phyloP scores from a whole-genome alignment of 2,888 invertebrate genomes.

The Acleris emargana region DNA sequence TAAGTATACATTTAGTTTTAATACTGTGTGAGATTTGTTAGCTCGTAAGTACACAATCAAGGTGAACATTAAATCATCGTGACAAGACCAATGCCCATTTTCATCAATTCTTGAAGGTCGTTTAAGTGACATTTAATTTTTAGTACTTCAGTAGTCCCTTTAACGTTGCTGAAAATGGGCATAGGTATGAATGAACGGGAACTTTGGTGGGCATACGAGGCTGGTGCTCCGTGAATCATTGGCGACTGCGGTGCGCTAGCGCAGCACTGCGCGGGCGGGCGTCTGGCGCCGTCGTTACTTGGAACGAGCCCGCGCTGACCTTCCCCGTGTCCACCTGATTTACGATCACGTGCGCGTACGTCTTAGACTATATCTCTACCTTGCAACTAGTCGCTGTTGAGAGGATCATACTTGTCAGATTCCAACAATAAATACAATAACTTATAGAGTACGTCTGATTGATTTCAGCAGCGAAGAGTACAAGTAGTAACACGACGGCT shows the following conservation, averaged over 20 bases:
- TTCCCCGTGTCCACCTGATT: slow-evolving; percentile 67
- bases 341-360: slow-evolving; percentile 65
- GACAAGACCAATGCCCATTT: too few species aligned
- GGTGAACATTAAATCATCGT: slow-evolving; percentile 19
- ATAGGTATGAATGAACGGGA: slow-evolving; percentile 28
- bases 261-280: slow-evolving; percentile 46
- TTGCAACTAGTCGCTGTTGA: slow-evolving; percentile 80
- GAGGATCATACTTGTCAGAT: slow-evolving; percentile 58
- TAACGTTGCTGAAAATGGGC: too few species aligned
- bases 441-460: slow-evolving; percentile 58
- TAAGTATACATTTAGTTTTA: too few species aligned
- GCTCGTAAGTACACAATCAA: slow-evolving; percentile 13
- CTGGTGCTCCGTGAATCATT: slow-evolving; percentile 55
- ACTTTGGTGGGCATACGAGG: slow-evolving; percentile 27
- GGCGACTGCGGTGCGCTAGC: slow-evolving; percentile 55
- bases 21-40: not conserved
- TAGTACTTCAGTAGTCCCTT: too few species aligned
- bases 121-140: too few species aligned
- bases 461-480: slow-evolving; percentile 83
- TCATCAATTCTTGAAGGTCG: too few species aligned
- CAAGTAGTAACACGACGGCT: slow-evolving; percentile 77
- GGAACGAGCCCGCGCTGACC: slow-evolving; percentile 68
- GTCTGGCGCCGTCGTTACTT: slow-evolving; percentile 71
- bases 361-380: slow-evolving; percentile 57
- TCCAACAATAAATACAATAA: slow-evolving; percentile 12